These are phyloP conservation scores for Willisornis vidua DNA, from an alignment of 2,113 vertebrate species.

Conservation along the genomic window DNA sequence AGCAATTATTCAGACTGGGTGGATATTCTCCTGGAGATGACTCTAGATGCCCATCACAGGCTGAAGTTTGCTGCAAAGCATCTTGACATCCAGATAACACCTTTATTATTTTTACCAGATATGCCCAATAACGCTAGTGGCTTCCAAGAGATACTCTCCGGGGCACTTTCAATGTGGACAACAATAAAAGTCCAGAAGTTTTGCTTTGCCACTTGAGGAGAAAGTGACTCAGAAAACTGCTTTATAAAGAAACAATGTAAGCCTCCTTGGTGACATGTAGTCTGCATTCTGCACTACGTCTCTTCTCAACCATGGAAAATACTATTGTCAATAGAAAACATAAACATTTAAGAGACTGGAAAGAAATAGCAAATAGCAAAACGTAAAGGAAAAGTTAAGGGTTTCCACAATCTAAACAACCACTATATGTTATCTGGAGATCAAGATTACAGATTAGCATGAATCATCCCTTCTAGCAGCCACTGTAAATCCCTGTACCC, in stretches of 20 bases:
- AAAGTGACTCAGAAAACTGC: neutral
- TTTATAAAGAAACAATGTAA: neutral
- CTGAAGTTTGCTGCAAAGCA: neutral
- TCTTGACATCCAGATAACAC: neutral
- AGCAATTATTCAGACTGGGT: neutral
- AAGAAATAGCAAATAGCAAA: neutral
- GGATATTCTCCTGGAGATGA: neutral
- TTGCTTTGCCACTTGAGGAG: neutral
- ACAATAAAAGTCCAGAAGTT: neutral
- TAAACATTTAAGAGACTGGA: neutral
- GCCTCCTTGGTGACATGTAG: neutral
- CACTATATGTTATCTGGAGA: neutral
- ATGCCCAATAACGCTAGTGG: neutral
- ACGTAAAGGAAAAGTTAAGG: neutral
- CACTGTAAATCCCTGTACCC: neutral
- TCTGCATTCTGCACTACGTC: neutral
- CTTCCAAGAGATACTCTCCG: neutral
- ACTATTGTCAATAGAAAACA: neutral
- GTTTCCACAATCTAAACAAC: neutral
- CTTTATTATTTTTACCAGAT: neutral
- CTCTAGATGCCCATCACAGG: neutral
- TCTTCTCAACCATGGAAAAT: neutral
- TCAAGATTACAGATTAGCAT: neutral
- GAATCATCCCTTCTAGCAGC: neutral
- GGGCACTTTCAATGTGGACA: fast-evolving